Evolutionary conservation across 2,113 vertebrate genomes (phyloP).

Genomic region (Eurystomus gularis): DNA sequence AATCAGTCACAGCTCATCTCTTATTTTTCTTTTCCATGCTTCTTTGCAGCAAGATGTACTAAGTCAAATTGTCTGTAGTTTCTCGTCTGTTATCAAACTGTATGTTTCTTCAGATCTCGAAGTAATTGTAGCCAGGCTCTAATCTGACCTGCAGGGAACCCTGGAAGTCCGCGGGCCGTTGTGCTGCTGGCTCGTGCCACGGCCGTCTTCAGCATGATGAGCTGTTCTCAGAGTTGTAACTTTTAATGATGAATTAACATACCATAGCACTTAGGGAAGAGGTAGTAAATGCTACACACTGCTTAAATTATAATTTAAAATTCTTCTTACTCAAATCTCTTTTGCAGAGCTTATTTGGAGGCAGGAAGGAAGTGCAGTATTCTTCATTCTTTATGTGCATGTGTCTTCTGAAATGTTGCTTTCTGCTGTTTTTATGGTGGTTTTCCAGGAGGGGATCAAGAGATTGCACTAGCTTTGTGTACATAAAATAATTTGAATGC

Average conservation of each 20-base stretch:
- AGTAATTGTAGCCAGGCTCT: not conserved
- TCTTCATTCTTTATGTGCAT: not conserved
- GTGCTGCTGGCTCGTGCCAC: not conserved
- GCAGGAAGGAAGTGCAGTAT: not conserved
- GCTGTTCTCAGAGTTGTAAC: not conserved
- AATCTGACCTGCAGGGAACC: not conserved
- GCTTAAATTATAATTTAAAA: not conserved
- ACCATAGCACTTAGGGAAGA: not conserved
- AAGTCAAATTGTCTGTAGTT: not conserved
- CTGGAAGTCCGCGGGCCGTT: not conserved
- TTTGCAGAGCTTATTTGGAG: not conserved
- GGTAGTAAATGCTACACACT: not conserved
- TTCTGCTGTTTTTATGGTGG: not conserved
- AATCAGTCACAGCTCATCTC: not conserved
- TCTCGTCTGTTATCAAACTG: not conserved
- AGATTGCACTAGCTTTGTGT: not conserved
- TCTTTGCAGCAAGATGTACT: not conserved
- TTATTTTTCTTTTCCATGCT: not conserved
- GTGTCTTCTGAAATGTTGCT: not conserved
- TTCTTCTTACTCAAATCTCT: not conserved
- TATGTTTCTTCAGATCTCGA: not conserved
- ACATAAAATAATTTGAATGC: not conserved
- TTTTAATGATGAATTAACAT: not conserved
- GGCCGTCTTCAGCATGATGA: rapidly evolving
- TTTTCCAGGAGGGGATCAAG: not conserved